Conservation (phyloP, 1,140 invertebrate genomes). For the Heliconius congener region DNA sequence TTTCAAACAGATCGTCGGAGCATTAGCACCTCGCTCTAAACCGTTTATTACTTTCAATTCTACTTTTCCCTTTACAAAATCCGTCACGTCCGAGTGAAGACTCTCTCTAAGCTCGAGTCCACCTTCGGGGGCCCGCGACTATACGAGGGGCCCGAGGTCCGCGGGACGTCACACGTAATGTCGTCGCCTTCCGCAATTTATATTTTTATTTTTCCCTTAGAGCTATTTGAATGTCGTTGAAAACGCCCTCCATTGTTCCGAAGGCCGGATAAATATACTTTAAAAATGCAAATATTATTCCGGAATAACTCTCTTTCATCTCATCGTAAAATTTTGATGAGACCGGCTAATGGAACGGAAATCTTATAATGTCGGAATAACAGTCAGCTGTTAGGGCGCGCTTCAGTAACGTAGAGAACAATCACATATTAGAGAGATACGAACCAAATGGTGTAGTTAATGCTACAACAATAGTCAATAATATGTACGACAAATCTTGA, state of each 20-base stretch:
- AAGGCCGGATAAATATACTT: slow-evolving; percentile 20
- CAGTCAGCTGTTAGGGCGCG: background rate
- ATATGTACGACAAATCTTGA: no score
- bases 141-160: background rate
- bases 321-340: slow-evolving; percentile 26
- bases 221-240: background rate
- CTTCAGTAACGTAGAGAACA: background rate
- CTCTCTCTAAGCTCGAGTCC: background rate
- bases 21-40: background rate
- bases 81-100: background rate
- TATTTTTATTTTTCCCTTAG: slow-evolving; percentile 17
- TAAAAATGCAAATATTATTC: slow-evolving; percentile 31
- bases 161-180: background rate
- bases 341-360: slow-evolving; percentile 15
- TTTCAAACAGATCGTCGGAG: background rate
- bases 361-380: slow-evolving; percentile 19
- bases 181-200: slow-evolving; percentile 10
- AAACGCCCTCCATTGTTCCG: slow-evolving; percentile 9
- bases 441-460: no score
- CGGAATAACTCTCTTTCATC: slow-evolving; percentile 27
- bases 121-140: background rate
- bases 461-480: no score
- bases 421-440: background rate
- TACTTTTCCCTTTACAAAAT: background rate
- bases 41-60: background rate